Conservation (phyloP, 2,888 invertebrate genomes). For the Uropetala carovei region DNA sequence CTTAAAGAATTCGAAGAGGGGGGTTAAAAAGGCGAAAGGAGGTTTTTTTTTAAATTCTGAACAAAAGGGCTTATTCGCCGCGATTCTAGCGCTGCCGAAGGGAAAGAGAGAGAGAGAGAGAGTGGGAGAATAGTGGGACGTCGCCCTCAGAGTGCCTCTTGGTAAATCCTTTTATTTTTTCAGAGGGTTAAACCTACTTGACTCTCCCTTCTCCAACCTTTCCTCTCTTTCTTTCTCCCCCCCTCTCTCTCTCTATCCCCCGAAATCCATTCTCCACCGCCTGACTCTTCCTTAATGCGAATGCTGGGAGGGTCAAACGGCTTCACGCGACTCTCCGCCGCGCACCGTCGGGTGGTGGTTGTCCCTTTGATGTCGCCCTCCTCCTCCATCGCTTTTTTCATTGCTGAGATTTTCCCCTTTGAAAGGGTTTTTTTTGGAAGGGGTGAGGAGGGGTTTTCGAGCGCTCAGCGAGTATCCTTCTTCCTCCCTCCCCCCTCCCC, state of each 20-base stretch:
- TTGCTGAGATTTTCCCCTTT: background rate
- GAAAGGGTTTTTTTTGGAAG: background rate
- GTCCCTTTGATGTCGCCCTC: too few relatives aligned
- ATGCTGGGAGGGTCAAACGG: too few relatives aligned
- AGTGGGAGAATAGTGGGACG: too few relatives aligned
- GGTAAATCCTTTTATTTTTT: background rate
- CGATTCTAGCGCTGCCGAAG: background rate
- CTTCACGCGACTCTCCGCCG: too few relatives aligned
- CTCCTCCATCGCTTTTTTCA: background rate
- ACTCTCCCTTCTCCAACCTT: background rate
- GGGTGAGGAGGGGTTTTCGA: background rate
- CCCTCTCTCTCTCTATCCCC: background rate
- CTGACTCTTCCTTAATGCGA: too few relatives aligned
- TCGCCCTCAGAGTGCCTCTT: background rate
- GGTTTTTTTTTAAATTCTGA: too few relatives aligned
- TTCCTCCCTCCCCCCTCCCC: background rate
- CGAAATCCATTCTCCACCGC: background rate
- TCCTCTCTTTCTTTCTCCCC: background rate
- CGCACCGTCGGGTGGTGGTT: too few relatives aligned
- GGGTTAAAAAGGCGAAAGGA: too few relatives aligned
- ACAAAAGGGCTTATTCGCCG: background rate
- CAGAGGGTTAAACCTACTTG: conserved; percentile 17
- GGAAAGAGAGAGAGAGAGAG: too few relatives aligned
- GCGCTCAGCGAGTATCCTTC: background rate
- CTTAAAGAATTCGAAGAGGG: too few relatives aligned